phyloP scores from a whole-genome alignment of 2,113 vertebrate species.

The Setophaga petechia region DNA sequence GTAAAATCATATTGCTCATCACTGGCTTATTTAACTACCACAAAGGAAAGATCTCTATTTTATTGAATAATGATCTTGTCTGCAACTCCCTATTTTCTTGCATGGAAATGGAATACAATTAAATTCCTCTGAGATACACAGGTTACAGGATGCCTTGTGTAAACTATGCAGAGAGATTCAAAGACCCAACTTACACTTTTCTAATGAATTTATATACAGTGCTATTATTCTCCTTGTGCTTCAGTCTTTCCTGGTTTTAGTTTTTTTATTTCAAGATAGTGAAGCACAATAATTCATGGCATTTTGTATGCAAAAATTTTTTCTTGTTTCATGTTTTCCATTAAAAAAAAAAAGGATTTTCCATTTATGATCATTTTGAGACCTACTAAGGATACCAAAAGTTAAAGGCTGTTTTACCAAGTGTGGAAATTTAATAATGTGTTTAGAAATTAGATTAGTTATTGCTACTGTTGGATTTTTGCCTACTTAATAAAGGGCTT shows the following conservation, averaged over 20 bases:
- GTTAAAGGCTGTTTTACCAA: neutral
- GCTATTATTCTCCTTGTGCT: neutral
- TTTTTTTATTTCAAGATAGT: neutral
- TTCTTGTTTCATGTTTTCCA: neutral
- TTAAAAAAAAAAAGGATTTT: neutral
- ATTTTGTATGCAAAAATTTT: neutral
- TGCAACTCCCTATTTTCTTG: neutral
- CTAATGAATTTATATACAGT: neutral
- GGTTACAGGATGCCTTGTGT: neutral
- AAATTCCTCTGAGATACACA: neutral
- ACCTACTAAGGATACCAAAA: neutral
- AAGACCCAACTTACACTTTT: neutral
- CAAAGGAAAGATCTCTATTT: neutral
- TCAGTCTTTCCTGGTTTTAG: neutral
- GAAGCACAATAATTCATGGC: neutral
- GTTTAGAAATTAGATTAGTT: neutral
- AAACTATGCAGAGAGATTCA: neutral
- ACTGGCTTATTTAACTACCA: neutral
- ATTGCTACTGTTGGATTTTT: neutral
- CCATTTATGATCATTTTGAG: neutral
- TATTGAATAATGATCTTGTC: neutral
- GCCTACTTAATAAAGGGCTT: neutral
- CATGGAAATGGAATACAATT: neutral
- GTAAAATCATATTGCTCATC: neutral
- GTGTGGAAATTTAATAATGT: rapidly evolving